These are phyloP conservation scores for Halocynthia aurantium DNA, from an alignment of 23 tunicate genomes.

Conservation along the genomic window DNA sequence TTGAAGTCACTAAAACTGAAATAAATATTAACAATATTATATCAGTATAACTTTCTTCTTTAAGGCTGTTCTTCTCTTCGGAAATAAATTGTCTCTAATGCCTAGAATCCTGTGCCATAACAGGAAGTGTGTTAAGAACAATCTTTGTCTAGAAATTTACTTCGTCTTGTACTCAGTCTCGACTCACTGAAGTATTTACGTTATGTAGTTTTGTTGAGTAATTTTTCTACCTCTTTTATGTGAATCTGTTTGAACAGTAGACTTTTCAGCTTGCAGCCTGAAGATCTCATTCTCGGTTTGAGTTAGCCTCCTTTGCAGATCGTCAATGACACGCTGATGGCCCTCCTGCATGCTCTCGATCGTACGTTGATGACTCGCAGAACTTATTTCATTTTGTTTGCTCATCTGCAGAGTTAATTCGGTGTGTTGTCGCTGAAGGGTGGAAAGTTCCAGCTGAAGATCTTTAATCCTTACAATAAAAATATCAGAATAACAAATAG, in stretches of 20 bases:
- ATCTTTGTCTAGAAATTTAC: too few relatives aligned
- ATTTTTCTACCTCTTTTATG: too few relatives aligned
- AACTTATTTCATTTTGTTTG: conserved; percentile 33
- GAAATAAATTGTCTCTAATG: too few relatives aligned
- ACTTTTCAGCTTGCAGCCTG: conserved; percentile 14
- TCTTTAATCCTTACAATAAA: conserved; percentile 46
- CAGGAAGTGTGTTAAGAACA: too few relatives aligned
- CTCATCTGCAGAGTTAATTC: conserved; percentile 38
- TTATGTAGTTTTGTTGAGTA: too few relatives aligned
- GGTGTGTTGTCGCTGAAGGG: conserved; percentile 58
- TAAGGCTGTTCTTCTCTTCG: too few relatives aligned
- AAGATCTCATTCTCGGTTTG: conserved; percentile 41
- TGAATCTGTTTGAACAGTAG: not conserved
- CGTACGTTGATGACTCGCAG: conserved; percentile 24
- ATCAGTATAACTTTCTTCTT: too few relatives aligned
- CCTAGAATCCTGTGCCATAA: too few relatives aligned
- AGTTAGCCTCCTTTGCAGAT: conserved; percentile 21
- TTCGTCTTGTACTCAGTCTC: too few relatives aligned
- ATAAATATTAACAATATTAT: not conserved
- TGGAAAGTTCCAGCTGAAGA: conserved; percentile 68
- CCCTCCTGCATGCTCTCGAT: conserved; percentile 30
- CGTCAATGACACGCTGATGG: conserved; percentile 23
- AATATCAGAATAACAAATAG: not conserved
- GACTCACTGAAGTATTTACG: too few relatives aligned
- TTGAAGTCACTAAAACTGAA: conserved; percentile 24